Percentiles rank a stretch among this genome's conserved stretches.
phyloP scores from a whole-genome alignment of 2,888 invertebrate species.

The Nasonovia ribisnigri region DNA sequence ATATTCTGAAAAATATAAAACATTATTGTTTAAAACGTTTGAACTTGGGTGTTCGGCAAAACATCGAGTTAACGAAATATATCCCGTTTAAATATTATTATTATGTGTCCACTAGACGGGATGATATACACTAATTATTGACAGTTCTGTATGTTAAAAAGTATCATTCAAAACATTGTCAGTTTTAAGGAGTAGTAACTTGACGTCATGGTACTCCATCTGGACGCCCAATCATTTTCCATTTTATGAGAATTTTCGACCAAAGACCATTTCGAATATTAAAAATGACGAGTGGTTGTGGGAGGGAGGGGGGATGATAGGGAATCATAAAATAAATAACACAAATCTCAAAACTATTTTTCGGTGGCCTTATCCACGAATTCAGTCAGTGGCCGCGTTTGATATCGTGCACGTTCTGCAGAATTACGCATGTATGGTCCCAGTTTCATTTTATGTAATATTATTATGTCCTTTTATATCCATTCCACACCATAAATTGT shows the following conservation, averaged over 20 bases:
- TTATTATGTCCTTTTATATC: constrained; percentile 22
- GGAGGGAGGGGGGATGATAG: background rate
- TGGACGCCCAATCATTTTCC: background rate
- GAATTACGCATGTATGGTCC: constrained; percentile 26
- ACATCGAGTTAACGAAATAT: background rate
- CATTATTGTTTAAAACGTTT: background rate
- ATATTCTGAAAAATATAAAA: constrained; percentile 34
- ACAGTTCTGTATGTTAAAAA: background rate
- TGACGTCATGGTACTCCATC: background rate
- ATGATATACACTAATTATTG: background rate
- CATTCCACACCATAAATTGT: background rate
- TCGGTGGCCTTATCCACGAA: background rate
- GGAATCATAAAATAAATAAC: background rate
- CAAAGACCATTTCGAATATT: background rate
- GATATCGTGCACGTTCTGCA: constrained; percentile 1
- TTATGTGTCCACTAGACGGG: background rate
- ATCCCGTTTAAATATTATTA: background rate
- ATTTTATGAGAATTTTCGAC: background rate
- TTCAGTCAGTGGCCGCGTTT: constrained; percentile 8
- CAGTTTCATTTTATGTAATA: background rate
- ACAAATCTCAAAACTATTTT: background rate
- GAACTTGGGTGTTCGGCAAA: background rate
- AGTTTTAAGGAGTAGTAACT: background rate
- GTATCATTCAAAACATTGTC: background rate
- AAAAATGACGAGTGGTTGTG: background rate